Evolutionary conservation across 2,797 vertebrate genomes (phyloP).

Genomic region (Morelia viridis): DNA sequence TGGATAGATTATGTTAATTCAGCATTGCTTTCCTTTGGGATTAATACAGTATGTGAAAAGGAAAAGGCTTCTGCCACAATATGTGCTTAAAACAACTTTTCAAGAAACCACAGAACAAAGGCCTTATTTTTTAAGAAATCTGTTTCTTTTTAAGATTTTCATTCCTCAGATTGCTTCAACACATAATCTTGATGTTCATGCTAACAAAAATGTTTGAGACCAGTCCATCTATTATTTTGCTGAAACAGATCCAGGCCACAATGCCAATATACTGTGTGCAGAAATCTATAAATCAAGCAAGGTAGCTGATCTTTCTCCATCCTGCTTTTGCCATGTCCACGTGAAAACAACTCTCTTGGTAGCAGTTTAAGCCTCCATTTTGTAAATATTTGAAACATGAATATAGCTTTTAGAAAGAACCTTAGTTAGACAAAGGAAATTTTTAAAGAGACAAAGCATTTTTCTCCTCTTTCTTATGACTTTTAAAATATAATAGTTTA

Average conservation of each 20-base stretch:
- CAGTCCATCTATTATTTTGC: background rate
- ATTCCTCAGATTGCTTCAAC: background rate
- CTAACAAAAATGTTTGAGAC: background rate
- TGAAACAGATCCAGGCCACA: background rate
- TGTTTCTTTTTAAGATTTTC: constrained; percentile 11
- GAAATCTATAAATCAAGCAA: background rate
- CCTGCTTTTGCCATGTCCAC: constrained; percentile 3
- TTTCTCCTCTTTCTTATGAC: background rate
- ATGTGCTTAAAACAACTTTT: background rate
- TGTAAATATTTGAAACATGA: constrained; percentile 1
- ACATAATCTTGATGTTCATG: background rate
- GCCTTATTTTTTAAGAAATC: constrained; percentile 11
- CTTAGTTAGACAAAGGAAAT: constrained; percentile 7
- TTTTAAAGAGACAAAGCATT: constrained; percentile 26
- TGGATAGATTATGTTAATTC: background rate
- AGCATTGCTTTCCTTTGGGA: background rate
- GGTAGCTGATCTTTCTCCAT: constrained; percentile 9
- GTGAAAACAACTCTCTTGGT: constrained; percentile 35
- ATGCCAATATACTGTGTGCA: background rate
- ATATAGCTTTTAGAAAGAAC: background rate
- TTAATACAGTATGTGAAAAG: background rate
- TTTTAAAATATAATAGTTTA: constrained; percentile 10
- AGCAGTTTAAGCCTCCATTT: constrained; percentile 14
- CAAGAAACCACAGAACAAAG: constrained; percentile 10
- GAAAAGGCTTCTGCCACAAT: background rate